Conservation (phyloP, 2,113 vertebrate species). For the Xiphorhynchus elegans region DNA sequence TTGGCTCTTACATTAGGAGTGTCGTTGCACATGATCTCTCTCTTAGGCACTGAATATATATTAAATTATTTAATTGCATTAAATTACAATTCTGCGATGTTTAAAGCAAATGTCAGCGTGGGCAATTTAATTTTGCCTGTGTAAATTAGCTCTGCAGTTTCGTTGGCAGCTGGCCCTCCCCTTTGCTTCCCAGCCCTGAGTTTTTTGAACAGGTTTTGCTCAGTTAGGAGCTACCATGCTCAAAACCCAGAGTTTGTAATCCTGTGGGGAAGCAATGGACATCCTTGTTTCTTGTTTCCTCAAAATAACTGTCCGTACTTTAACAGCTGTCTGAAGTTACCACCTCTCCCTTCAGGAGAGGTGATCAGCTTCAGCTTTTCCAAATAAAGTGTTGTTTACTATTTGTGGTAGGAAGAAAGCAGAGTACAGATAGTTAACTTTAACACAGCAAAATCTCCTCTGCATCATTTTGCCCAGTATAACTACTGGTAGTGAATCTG, state of each 20-base stretch:
- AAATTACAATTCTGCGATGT: background rate
- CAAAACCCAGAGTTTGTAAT: background rate
- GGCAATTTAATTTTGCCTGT: background rate
- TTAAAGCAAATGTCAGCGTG: background rate
- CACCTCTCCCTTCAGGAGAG: background rate
- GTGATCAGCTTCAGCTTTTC: background rate
- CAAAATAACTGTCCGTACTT: background rate
- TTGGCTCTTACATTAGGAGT: background rate
- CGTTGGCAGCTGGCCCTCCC: background rate
- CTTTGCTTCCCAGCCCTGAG: background rate
- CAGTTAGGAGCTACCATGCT: background rate
- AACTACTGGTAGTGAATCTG: background rate
- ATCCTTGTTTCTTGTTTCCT: background rate
- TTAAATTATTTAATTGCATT: background rate
- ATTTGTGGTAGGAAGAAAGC: background rate
- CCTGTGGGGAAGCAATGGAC: background rate
- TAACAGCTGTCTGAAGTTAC: background rate
- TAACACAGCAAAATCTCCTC: background rate
- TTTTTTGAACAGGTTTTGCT: background rate
- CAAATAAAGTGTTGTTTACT: background rate
- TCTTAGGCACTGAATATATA: background rate
- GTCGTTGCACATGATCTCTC: background rate
- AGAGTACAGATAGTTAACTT: background rate
- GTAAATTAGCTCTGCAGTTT: background rate
- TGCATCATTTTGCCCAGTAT: background rate